Conservation (phyloP, 2,888 invertebrate genomes). For the Elysia crispata region DNA sequence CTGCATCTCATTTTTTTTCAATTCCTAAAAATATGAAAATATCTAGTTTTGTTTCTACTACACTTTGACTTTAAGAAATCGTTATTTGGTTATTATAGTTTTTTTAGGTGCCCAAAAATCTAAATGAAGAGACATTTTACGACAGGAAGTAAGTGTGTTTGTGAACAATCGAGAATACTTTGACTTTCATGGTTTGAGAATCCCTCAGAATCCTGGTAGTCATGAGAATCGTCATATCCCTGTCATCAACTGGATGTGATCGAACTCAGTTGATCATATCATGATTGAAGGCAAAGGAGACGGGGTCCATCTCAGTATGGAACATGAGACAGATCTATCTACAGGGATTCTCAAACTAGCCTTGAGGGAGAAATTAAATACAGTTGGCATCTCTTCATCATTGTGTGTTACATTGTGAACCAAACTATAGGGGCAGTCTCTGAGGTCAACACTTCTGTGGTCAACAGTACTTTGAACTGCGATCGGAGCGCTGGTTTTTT, state of each 20-base stretch:
- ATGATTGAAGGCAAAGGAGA: too few relatives aligned
- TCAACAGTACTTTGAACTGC: too few relatives aligned
- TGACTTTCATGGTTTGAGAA: constrained; percentile 20
- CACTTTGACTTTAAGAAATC: neutral
- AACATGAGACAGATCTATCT: neutral
- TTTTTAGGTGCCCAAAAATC: constrained; percentile 55
- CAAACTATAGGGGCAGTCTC: constrained; percentile 48
- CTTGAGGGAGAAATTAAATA: constrained; percentile 3
- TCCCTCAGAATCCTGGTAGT: too few relatives aligned
- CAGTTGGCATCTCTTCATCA: neutral
- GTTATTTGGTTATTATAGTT: constrained; percentile 29
- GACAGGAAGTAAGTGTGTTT: constrained; percentile 59
- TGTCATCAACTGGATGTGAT: constrained; percentile 58
- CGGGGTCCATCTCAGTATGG: constrained; percentile 11
- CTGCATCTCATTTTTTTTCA: too few relatives aligned
- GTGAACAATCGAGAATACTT: constrained; percentile 60
- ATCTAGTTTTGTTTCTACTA: too few relatives aligned
- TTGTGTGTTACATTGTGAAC: constrained; percentile 58
- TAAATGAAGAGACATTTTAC: constrained; percentile 61
- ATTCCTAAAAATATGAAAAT: too few relatives aligned
- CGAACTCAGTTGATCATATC: constrained; percentile 50
- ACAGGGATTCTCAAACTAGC: constrained; percentile 29
- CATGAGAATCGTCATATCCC: too few relatives aligned
- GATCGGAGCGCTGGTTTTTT: constrained; percentile 36
- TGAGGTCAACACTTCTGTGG: neutral